A percentile compares a stretch with the other conserved stretches of the same genome.
These are phyloP conservation scores for Drosophila jambulina DNA, from an alignment of 1,140 invertebrate species.

Conservation along the genomic window DNA sequence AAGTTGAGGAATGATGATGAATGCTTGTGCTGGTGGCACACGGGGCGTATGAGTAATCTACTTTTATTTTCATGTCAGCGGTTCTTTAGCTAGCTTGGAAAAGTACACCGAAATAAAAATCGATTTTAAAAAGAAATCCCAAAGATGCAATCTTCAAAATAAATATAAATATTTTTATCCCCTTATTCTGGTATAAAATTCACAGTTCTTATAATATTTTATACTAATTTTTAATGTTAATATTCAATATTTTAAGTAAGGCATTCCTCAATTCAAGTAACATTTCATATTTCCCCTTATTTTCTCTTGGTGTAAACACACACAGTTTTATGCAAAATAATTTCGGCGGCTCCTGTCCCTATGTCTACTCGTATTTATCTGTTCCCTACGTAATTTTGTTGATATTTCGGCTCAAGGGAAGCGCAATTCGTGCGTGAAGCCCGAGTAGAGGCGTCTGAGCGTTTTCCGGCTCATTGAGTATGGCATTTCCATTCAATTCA, in stretches of 20 bases:
- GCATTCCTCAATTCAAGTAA: neutral
- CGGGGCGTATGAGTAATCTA: constrained; percentile 52
- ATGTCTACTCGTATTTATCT: constrained; percentile 45
- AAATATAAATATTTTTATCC: no score
- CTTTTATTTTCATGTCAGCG: constrained; percentile 20
- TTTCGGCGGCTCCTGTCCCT: constrained; percentile 11
- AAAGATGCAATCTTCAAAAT: no score
- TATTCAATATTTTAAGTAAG: no score
- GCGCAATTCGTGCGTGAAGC: constrained; percentile 62
- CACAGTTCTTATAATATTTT: no score
- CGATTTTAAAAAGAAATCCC: neutral
- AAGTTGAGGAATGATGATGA: constrained; percentile 13
- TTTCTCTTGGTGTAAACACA: constrained; percentile 5
- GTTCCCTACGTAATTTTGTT: constrained; percentile 18
- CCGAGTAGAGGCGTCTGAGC: constrained; percentile 51
- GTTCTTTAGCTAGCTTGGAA: neutral
- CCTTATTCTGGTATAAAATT: no score
- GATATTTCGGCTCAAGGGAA: constrained; percentile 20
- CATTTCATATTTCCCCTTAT: neutral
- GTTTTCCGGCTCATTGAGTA: constrained; percentile 71
- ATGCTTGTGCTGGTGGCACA: constrained; percentile 5
- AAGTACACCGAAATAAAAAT: constrained; percentile 4
- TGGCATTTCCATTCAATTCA: constrained; percentile 64
- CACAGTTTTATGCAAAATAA: constrained; percentile 43
- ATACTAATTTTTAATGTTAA: no score